Evolutionary conservation across 2,797 vertebrate species (phyloP).

Genomic region (Labroides dimidiatus): DNA sequence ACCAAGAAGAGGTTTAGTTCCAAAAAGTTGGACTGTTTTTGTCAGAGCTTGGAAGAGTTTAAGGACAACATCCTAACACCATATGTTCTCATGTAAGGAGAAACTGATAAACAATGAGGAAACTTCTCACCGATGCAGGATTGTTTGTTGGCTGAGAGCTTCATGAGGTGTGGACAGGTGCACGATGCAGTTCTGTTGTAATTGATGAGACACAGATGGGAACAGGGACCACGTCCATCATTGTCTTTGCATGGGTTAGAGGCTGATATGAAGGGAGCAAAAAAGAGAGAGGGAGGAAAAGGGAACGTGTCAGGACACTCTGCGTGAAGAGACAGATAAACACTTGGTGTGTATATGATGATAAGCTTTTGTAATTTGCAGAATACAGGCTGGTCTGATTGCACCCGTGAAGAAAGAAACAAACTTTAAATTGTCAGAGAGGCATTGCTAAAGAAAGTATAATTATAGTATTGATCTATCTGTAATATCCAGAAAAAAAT

Average conservation of each 20-base stretch:
- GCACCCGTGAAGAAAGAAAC: background rate
- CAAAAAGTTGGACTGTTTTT: too few species aligned
- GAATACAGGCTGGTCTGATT: background rate
- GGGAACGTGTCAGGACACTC: constrained; percentile 11
- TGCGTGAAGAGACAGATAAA: constrained; percentile 1
- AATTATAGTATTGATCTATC: background rate
- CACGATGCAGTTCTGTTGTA: constrained; percentile 94
- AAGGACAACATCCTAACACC: too few species aligned
- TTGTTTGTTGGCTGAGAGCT: constrained; percentile 90
- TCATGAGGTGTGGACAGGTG: constrained; percentile 97
- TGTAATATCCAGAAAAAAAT: background rate
- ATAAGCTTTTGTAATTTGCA: constrained; percentile 6
- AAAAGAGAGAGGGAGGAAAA: background rate
- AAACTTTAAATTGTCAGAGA: background rate
- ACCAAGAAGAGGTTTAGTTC: constrained; percentile 9
- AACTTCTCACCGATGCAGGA: constrained; percentile 91
- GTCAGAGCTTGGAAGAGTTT: too few species aligned
- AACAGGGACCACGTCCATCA: constrained; percentile 92
- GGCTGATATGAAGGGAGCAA: constrained; percentile 75
- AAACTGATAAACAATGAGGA: constrained; percentile 25
- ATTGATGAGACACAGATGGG: constrained; percentile 97
- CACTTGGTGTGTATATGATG: constrained; percentile 4
- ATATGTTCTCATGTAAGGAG: background rate
- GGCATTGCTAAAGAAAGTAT: background rate
- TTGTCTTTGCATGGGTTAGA: constrained; percentile 93